Evolutionary conservation across 2,888 invertebrate genomes (phyloP), one percentile per base, ranked within the genome.

Genomic region (Euproctis similis): DNA sequence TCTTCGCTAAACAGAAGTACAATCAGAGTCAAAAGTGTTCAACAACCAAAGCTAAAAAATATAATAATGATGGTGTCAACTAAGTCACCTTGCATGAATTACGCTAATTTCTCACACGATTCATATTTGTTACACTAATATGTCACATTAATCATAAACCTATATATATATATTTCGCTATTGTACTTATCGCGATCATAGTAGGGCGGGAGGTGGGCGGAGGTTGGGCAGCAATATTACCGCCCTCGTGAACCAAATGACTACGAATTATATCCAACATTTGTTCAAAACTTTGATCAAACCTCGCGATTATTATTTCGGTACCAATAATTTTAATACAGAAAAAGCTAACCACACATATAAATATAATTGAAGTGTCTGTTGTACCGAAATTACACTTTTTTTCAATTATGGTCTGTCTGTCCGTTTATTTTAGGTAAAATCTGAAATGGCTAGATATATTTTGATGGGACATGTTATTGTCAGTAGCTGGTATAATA

Each of bases 11-110:
- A 16, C n/a, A 23, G 22, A 28, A 21, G 30, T 19, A 11, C 34
- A 30, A 27, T 44, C 36, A 39, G 42, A 31, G 31, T 36, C 26
- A 12, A 51, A 55, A 50, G 39, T 46, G 35, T 53, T 57, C 53
- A 57, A 43, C 47, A 24, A 37, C 28, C 30, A n/a, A n/a, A n/a
- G n/a, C n/a, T n/a, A 39, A 28, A 42, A 41, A 34, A 37, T 29
- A 34, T 36, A 36, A 39, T 43, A 43, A 44, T 27, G 40, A 24
- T 32, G 32, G 39, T 36, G 42, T 39, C 40, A 45, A 50, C 42
- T 53, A 47, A 55, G 53, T 46, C 29, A 44, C 34, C 36, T 42
- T 42, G 39, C 36, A 26, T 41, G 41, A 29, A 37, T n/a, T n/a
- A 26, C 36, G 31, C 33, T 36, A 44, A 47, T 53, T 46, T 42